phyloP scores from a whole-genome alignment of 2,113 vertebrate genomes.

The Platycercus adscitus region DNA sequence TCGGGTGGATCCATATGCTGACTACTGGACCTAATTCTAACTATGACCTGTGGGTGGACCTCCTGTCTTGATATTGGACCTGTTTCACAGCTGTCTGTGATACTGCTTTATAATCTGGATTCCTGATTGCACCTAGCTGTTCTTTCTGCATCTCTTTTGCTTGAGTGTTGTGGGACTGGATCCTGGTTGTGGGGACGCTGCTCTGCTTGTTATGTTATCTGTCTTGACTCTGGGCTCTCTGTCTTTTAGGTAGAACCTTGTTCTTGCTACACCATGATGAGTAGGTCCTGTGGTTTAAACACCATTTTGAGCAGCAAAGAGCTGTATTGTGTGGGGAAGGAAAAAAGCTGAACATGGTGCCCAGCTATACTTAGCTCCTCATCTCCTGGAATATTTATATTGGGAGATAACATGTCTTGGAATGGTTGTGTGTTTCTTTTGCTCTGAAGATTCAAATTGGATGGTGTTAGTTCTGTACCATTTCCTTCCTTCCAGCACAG shows the following conservation, averaged over 20 bases:
- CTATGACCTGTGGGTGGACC: background rate
- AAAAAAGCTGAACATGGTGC: background rate
- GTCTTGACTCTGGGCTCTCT: rapidly evolving
- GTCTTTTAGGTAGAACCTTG: background rate
- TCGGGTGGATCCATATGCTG: rapidly evolving
- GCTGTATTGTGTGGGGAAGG: background rate
- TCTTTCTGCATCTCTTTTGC: background rate
- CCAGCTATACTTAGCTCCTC: background rate
- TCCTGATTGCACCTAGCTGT: background rate
- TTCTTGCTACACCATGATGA: background rate
- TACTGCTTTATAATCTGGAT: rapidly evolving
- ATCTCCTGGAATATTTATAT: background rate
- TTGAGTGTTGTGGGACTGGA: background rate
- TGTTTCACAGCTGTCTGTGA: rapidly evolving
- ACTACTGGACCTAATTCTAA: background rate
- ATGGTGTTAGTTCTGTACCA: background rate
- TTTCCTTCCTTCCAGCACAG: background rate
- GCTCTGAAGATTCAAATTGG: background rate
- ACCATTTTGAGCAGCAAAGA: background rate
- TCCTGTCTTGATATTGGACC: background rate
- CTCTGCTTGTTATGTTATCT: background rate
- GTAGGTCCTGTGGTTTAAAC: background rate
- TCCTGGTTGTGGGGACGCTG: background rate
- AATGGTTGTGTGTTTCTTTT: background rate
- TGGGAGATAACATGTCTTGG: background rate